Conservation (phyloP, 2,113 vertebrate species). For the Piaya cayana region DNA sequence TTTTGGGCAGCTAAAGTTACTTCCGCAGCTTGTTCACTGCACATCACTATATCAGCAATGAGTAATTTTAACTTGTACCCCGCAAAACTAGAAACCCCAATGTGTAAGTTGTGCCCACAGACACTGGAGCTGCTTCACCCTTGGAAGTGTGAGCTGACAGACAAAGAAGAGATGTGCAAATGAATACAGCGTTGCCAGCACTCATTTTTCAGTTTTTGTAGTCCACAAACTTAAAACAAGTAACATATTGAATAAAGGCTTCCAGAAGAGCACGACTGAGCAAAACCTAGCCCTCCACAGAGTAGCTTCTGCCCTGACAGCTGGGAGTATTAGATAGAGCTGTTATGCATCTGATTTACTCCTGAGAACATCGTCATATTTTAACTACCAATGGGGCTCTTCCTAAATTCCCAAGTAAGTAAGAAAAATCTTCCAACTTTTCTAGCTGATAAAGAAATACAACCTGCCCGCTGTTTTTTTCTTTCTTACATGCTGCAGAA, state of each 20-base stretch:
- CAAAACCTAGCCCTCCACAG: background rate
- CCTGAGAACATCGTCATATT: background rate
- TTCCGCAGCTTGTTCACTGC: background rate
- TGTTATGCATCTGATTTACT: background rate
- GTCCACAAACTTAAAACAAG: background rate
- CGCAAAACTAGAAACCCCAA: background rate
- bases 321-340: background rate
- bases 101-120: background rate
- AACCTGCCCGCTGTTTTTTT: background rate
- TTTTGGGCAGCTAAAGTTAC: background rate
- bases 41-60: background rate
- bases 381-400: background rate
- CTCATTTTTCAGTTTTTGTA: background rate
- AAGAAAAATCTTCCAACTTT: conserved; percentile 2
- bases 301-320: background rate
- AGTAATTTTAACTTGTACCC: background rate
- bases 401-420: background rate
- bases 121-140: background rate
- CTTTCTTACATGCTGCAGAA: background rate
- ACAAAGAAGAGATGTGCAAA: background rate
- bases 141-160: background rate
- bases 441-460: background rate
- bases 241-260: background rate
- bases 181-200: fast-evolving
- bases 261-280: background rate